Conservation (phyloP, 2,797 vertebrate genomes). For the Peromyscus eremicus region DNA sequence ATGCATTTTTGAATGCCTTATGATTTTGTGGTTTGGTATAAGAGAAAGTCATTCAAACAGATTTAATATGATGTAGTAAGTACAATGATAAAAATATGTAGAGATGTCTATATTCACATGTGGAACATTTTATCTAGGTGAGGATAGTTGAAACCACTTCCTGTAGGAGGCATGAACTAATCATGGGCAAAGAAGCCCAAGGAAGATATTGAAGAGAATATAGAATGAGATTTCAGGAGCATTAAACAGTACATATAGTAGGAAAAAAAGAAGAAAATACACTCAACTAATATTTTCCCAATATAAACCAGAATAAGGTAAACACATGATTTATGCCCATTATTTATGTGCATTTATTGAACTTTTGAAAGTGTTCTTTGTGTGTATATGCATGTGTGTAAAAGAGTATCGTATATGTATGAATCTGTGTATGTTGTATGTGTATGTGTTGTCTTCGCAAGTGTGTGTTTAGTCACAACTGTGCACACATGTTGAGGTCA, state of each 20-base stretch:
- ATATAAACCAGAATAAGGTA: not conserved
- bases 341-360: not conserved
- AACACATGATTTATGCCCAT: not conserved
- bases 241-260: not conserved
- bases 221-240: not conserved
- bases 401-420: not conserved
- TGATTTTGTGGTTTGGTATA: not conserved
- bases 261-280: not conserved
- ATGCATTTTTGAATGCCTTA: not conserved
- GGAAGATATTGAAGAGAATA: not conserved
- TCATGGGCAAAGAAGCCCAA: not conserved
- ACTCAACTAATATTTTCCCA: not conserved
- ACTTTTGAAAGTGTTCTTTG: not conserved
- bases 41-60: not conserved
- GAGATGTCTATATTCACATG: not conserved
- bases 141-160: not conserved
- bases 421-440: not conserved
- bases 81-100: not conserved
- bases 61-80: not conserved
- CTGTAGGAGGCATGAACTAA: not conserved
- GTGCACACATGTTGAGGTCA: not conserved
- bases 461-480: not conserved
- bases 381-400: too few species aligned
- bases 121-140: not conserved
- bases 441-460: not conserved